Evolutionary conservation across 2,888 invertebrate species (phyloP).

Genomic region (Nemotelus nigrinus): DNA sequence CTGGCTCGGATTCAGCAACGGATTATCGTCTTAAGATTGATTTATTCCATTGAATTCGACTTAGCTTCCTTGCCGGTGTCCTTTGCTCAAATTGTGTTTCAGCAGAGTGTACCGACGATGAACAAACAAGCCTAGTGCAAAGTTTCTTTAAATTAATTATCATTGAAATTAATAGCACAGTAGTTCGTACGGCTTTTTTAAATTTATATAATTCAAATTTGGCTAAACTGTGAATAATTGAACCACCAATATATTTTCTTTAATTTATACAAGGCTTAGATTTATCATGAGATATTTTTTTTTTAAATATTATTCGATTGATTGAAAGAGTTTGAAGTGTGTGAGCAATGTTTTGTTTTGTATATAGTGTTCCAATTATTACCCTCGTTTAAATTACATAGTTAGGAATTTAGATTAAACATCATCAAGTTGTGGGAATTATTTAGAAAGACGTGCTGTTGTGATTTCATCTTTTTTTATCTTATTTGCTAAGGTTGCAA

Average conservation of each 20-base stretch:
- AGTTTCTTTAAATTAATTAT: background rate
- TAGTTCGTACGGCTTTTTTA: background rate
- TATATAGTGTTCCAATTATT: background rate
- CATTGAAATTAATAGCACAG: background rate
- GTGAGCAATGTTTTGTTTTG: background rate
- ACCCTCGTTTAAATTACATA: background rate
- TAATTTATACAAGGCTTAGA: slow-evolving; percentile 22
- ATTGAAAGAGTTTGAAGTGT: background rate
- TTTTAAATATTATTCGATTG: background rate
- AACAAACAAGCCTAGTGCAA: background rate
- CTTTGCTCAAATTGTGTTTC: background rate
- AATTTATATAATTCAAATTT: slow-evolving; percentile 1
- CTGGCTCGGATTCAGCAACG: too few relatives aligned
- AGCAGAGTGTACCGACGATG: slow-evolving; percentile 20
- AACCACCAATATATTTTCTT: slow-evolving; percentile 23
- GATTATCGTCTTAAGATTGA: too few relatives aligned
- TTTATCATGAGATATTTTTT: background rate
- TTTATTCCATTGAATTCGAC: too few relatives aligned
- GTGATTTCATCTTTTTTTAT: background rate
- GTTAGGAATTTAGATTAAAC: background rate
- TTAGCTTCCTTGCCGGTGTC: too few relatives aligned
- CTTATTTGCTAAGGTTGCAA: background rate
- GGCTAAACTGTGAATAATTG: slow-evolving; percentile 30
- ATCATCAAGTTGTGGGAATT: background rate
- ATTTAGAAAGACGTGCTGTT: background rate